phyloP scores from a whole-genome alignment of 2,113 vertebrate species.

The Hippocampus mohnikei region DNA sequence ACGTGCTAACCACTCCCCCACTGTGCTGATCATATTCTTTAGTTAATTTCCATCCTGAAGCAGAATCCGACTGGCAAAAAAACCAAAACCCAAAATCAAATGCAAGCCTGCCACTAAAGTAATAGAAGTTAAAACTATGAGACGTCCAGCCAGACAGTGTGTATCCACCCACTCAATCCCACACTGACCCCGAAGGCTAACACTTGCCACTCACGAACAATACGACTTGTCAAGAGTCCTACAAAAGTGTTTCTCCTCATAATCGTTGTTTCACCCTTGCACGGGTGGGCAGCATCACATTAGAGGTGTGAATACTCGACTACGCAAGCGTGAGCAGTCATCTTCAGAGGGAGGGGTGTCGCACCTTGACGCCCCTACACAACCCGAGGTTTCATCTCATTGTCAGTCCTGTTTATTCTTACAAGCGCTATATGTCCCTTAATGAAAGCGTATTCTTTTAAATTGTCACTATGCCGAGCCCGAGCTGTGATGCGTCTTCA shows the following conservation, averaged over 20 bases:
- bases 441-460: neutral
- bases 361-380: constrained; percentile 37
- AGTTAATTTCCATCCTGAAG: neutral
- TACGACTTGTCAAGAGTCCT: constrained; percentile 35
- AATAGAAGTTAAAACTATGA: constrained; percentile 44
- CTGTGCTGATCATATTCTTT: too few species aligned
- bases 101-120: constrained; percentile 31
- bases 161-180: constrained; percentile 41
- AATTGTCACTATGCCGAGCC: too few species aligned
- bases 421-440: constrained; percentile 14
- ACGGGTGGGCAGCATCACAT: constrained; percentile 44
- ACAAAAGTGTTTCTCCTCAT: constrained; percentile 39
- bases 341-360: constrained; percentile 23
- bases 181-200: constrained; percentile 41
- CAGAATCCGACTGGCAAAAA: constrained; percentile 23
- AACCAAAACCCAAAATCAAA: neutral
- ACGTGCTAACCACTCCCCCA: too few species aligned
- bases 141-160: constrained; percentile 27
- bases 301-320: constrained; percentile 58
- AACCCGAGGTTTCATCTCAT: constrained; percentile 55
- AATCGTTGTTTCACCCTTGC: constrained; percentile 18
- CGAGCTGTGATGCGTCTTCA: constrained; percentile 22
- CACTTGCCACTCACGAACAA: constrained; percentile 58
- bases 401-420: constrained; percentile 51
- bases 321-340: constrained; percentile 49